phyloP scores from a whole-genome alignment of 30 jellyfish, hydroid and myxozoan species.

The Aurelia aurita region DNA sequence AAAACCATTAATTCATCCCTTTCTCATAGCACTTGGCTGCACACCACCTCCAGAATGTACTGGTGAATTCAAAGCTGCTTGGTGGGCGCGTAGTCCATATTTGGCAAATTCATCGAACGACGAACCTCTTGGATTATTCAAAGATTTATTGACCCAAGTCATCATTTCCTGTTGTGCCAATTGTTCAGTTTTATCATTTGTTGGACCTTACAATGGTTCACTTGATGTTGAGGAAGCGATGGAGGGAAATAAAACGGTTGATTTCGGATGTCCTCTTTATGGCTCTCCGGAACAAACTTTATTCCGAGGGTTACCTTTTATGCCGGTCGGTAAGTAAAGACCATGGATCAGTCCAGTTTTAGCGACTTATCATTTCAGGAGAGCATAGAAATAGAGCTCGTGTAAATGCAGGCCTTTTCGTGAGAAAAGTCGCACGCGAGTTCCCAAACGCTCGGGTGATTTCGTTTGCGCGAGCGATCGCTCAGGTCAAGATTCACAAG shows the following conservation, averaged over 20 bases:
- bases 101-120: slow-evolving; percentile 63
- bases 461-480: too few species aligned
- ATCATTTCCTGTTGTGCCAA: slow-evolving; percentile 73
- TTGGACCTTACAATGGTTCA: slow-evolving; percentile 85
- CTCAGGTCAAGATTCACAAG: too few species aligned
- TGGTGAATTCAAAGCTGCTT: slow-evolving; percentile 89
- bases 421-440: too few species aligned
- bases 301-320: slow-evolving; percentile 88
- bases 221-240: slow-evolving; percentile 69
- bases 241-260: slow-evolving; percentile 80
- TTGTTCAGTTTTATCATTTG: slow-evolving; percentile 80
- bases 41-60: slow-evolving; percentile 90
- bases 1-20: not conserved
- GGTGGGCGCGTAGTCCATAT: slow-evolving; percentile 98
- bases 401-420: too few species aligned
- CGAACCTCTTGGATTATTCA: slow-evolving; percentile 83
- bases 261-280: slow-evolving; percentile 90
- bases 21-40: slow-evolving; percentile 86
- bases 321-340: slow-evolving; percentile 89
- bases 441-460: too few species aligned
- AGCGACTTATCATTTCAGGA: too few species aligned
- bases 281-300: slow-evolving; percentile 91
- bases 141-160: slow-evolving; percentile 79
- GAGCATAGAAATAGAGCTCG: too few species aligned
- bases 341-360: too few species aligned